phyloP scores from a whole-genome alignment of 2,888 invertebrate species.

The Drosophila sordidapex region DNA sequence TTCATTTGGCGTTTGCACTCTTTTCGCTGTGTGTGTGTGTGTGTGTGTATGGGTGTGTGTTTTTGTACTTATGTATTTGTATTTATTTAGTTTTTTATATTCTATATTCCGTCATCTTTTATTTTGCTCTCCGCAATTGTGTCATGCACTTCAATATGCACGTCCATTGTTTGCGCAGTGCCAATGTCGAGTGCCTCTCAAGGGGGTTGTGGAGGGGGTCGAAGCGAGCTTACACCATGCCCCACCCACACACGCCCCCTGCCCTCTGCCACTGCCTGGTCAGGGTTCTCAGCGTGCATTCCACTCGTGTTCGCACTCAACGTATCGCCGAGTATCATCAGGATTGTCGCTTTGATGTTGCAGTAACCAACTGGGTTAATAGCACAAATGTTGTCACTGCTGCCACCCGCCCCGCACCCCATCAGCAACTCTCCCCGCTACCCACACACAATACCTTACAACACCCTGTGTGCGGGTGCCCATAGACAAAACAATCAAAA shows the following conservation, averaged over 20 bases:
- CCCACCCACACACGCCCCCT: background rate
- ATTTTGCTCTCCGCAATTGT: slow-evolving; percentile 56
- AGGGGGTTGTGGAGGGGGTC: background rate
- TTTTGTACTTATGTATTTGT: slow-evolving; percentile 15
- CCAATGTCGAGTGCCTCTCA: slow-evolving; percentile 36
- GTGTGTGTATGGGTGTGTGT: background rate
- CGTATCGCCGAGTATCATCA: slow-evolving; percentile 57
- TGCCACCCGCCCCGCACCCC: background rate
- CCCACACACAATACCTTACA: background rate
- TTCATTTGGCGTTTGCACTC: slow-evolving; percentile 52
- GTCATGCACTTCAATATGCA: slow-evolving; percentile 62
- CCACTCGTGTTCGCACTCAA: slow-evolving; percentile 46
- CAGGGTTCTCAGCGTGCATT: slow-evolving; percentile 1
- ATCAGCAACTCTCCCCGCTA: background rate
- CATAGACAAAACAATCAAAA: slow-evolving; percentile 43
- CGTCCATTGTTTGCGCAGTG: slow-evolving; percentile 54
- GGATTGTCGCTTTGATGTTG: slow-evolving; percentile 70
- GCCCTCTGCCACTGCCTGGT: background rate
- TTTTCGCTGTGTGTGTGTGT: slow-evolving; percentile 9
- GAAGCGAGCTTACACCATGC: background rate
- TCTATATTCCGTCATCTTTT: slow-evolving; percentile 38
- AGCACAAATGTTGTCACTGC: slow-evolving; percentile 57
- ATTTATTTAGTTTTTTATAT: slow-evolving; percentile 33
- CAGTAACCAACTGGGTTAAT: slow-evolving; percentile 71
- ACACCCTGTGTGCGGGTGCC: slow-evolving; percentile 11